Evolutionary conservation across 2,888 invertebrate genomes (phyloP).

Genomic region (Atethmia centrago): DNA sequence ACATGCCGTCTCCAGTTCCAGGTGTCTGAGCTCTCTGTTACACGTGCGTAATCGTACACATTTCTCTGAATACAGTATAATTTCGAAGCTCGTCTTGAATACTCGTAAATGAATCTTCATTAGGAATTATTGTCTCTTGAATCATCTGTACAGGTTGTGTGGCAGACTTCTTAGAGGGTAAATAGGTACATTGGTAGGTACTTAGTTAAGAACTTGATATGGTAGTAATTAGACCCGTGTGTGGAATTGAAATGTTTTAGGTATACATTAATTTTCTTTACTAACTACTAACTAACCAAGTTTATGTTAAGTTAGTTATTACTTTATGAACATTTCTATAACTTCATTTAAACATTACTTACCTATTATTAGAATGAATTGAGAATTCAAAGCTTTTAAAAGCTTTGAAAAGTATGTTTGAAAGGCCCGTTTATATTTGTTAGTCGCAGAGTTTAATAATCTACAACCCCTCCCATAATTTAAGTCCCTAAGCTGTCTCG

Average conservation of each 20-base stretch:
- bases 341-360: conserved; percentile 15
- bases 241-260: conserved; percentile 41
- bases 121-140: conserved; percentile 50
- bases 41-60: conserved; percentile 53
- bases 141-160: conserved; percentile 39
- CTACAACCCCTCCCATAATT: conserved; percentile 33
- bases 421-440: conserved; percentile 20
- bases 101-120: conserved; percentile 58
- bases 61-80: conserved; percentile 71
- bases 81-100: conserved; percentile 58
- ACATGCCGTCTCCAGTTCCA: conserved; percentile 11
- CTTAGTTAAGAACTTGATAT: conserved; percentile 31
- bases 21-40: not conserved
- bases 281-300: conserved; percentile 24
- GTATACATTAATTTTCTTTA: conserved; percentile 33
- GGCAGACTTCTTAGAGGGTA: conserved; percentile 40
- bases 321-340: conserved; percentile 18
- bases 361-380: conserved; percentile 22
- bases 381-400: conserved; percentile 1
- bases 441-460: conserved; percentile 22
- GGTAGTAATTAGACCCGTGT: conserved; percentile 33
- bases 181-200: conserved; percentile 26
- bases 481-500: conserved; percentile 37
- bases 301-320: conserved; percentile 35
- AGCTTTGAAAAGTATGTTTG: not conserved